Percentiles rank a stretch among this genome's conserved stretches.
Conservation (phyloP, 2,888 invertebrate species). For the Eupithecia inturbata region DNA sequence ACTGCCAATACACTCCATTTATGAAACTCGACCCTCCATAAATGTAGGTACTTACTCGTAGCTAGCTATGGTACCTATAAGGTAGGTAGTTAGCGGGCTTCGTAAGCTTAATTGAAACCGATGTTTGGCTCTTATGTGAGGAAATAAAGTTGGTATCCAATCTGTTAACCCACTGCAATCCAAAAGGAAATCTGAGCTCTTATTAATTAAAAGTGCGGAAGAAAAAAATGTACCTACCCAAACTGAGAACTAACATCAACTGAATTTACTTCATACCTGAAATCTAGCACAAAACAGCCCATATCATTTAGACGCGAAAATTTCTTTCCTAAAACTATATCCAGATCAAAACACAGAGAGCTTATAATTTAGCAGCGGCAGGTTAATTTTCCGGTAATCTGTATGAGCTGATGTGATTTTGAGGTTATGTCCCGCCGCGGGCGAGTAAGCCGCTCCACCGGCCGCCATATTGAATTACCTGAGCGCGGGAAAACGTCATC, state of each 20-base stretch:
- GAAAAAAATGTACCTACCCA: not conserved
- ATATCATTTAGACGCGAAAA: not conserved
- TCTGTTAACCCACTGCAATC: not conserved
- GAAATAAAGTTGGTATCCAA: not conserved
- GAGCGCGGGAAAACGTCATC: slow-evolving; percentile 55
- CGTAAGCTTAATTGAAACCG: not conserved
- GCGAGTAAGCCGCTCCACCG: slow-evolving; percentile 54
- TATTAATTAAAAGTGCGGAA: not conserved
- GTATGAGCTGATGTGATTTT: slow-evolving; percentile 69
- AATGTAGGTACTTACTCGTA: not conserved
- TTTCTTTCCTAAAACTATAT: slow-evolving; percentile 18
- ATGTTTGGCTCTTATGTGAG: not conserved
- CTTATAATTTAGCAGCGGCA: slow-evolving; percentile 55
- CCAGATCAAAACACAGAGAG: slow-evolving; percentile 50
- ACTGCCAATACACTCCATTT: not conserved
- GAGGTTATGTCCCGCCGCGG: slow-evolving; percentile 69
- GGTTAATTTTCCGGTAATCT: slow-evolving; percentile 74
- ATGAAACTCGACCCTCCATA: slow-evolving; percentile 7
- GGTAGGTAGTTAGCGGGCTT: not conserved
- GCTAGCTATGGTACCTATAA: not conserved
- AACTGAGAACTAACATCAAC: not conserved
- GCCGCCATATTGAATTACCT: slow-evolving; percentile 69
- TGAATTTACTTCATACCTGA: not conserved
- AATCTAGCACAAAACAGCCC: not conserved
- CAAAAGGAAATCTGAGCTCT: not conserved